Conservation (phyloP, 92 coral and sea anemone genomes). For the Actinernus sp. region DNA sequence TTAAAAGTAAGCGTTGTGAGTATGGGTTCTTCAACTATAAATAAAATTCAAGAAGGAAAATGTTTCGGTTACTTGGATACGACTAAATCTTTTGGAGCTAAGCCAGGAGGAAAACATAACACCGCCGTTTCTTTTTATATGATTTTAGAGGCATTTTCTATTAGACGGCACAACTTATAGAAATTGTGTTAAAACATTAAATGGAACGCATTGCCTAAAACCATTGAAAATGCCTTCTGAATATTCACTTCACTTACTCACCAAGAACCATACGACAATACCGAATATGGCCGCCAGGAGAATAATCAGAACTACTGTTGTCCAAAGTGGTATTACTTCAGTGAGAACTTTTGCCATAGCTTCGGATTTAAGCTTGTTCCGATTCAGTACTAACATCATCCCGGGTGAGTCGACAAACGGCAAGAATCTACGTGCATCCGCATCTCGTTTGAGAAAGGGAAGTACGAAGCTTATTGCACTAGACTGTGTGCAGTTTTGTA, state of each 20-base stretch:
- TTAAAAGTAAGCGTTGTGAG: no score
- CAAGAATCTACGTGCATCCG: not conserved
- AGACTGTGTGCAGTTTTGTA: slow-evolving; percentile 12
- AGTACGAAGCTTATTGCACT: slow-evolving; percentile 2
- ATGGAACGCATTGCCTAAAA: no score
- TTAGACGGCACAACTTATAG: no score
- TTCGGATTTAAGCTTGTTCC: slow-evolving; percentile 3
- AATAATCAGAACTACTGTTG: slow-evolving; percentile 38
- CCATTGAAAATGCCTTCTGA: no score
- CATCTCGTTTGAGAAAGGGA: slow-evolving; percentile 18
- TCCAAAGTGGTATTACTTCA: slow-evolving; percentile 47
- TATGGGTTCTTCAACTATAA: no score
- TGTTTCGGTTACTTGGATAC: no score
- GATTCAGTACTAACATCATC: slow-evolving; percentile 13
- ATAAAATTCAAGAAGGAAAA: no score
- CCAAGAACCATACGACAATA: slow-evolving; percentile 63
- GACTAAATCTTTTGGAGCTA: no score
- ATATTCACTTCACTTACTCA: slow-evolving; percentile 50
- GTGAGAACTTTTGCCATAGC: slow-evolving; percentile 4
- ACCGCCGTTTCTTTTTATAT: no score
- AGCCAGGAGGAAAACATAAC: no score
- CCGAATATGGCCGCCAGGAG: slow-evolving; percentile 60
- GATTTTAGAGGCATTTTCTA: no score
- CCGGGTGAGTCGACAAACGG: slow-evolving; percentile 27
- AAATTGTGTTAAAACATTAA: no score